Percentiles rank a stretch among this genome's conserved stretches.
phyloP scores from a whole-genome alignment of 2,888 invertebrate species.

The Ennomos quercinarius region DNA sequence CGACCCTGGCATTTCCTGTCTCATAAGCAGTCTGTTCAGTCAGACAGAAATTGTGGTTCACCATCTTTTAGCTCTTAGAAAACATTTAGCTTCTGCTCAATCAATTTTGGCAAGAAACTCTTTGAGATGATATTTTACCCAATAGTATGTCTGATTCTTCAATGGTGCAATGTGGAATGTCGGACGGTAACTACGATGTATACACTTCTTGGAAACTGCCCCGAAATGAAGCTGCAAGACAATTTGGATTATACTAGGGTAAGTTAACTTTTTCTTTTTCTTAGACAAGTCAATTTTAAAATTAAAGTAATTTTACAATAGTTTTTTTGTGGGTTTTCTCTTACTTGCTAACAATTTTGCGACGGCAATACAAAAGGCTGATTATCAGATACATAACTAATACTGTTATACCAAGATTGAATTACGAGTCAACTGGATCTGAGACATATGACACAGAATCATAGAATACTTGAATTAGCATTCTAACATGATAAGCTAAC shows the following conservation, averaged over 20 bases:
- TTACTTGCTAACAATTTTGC: background rate
- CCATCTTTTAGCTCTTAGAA: too few species aligned
- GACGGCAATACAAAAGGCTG: too few species aligned
- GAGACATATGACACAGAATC: too few species aligned
- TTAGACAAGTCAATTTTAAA: too few species aligned
- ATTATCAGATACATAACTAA: too few species aligned
- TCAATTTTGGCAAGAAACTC: too few species aligned
- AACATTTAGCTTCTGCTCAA: too few species aligned
- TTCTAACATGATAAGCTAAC: too few species aligned
- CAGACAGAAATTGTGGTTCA: constrained; percentile 32
- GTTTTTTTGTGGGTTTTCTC: background rate
- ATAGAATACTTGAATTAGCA: too few species aligned
- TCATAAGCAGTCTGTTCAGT: constrained; percentile 42
- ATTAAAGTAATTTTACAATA: too few species aligned
- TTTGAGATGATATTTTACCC: constrained; percentile 53
- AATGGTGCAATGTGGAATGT: constrained; percentile 38
- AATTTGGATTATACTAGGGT: constrained; percentile 75
- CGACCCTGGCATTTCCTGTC: constrained; percentile 53
- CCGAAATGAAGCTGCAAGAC: constrained; percentile 69
- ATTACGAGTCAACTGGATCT: too few species aligned
- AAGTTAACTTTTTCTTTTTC: constrained; percentile 30
- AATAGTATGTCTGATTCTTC: constrained; percentile 49
- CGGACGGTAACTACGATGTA: constrained; percentile 41
- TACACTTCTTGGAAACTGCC: constrained; percentile 72
- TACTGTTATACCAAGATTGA: too few species aligned